Evolutionary conservation across 1,140 invertebrate genomes (phyloP).

Genomic region (Monomorium pharaonis): DNA sequence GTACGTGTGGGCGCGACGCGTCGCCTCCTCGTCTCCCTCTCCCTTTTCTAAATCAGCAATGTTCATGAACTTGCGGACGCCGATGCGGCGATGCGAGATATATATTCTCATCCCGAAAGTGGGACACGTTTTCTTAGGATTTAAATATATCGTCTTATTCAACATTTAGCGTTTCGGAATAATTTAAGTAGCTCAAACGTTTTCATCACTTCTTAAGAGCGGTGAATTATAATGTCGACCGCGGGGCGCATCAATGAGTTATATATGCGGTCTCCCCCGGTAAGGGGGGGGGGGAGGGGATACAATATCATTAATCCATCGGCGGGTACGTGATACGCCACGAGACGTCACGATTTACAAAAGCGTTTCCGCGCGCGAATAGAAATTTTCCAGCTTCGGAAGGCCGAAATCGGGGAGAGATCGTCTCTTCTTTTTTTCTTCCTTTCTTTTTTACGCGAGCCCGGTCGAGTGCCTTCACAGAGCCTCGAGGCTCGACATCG

Average conservation of each 20-base stretch:
- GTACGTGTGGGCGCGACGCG: too few relatives aligned
- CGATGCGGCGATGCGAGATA: not conserved
- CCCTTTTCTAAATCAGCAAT: constrained; percentile 19
- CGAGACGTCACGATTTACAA: too few relatives aligned
- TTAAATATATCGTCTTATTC: constrained; percentile 24
- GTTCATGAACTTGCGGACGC: constrained; percentile 45
- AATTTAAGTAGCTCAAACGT: constrained; percentile 9
- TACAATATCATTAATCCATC: not conserved
- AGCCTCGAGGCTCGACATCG: constrained; percentile 23
- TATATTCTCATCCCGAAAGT: constrained; percentile 7
- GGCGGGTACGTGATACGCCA: too few relatives aligned
- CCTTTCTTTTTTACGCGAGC: not conserved
- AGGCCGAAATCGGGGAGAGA: constrained; percentile 9
- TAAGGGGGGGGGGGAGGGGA: not conserved
- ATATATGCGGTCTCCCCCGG: not conserved
- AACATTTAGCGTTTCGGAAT: constrained; percentile 29
- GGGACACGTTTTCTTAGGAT: constrained; percentile 13
- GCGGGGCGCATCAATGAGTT: not conserved
- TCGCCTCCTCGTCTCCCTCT: not conserved
- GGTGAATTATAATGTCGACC: not conserved
- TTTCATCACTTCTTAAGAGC: not conserved
- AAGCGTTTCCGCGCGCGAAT: too few relatives aligned
- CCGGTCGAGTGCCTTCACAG: not conserved
- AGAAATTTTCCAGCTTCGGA: not conserved
- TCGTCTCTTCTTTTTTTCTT: too few relatives aligned